A percentile compares a stretch with the other conserved stretches of the same genome.
These are phyloP conservation scores for Drosophila bunnanda DNA, from an alignment of 2,888 invertebrate species.

Conservation along the genomic window DNA sequence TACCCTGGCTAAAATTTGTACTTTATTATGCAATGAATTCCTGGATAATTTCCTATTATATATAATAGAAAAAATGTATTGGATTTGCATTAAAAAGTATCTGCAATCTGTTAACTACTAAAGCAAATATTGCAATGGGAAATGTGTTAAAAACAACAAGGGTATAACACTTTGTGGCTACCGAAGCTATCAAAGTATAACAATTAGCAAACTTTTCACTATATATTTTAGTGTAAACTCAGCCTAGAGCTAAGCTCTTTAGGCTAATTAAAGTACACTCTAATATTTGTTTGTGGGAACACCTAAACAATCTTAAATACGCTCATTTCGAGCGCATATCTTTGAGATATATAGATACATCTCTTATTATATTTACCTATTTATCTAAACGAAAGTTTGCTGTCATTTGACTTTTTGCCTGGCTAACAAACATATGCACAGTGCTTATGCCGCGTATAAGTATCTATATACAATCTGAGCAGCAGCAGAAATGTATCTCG, in stretches of 20 bases:
- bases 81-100: not conserved
- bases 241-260: not conserved
- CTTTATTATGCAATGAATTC: not conserved
- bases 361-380: conserved; percentile 33
- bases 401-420: conserved; percentile 77
- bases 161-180: conserved; percentile 11
- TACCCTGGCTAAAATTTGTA: not conserved
- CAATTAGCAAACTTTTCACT: not conserved
- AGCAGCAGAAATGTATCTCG: conserved; percentile 48
- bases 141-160: conserved; percentile 29
- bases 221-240: not conserved
- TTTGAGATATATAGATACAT: conserved; percentile 17
- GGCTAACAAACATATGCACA: conserved; percentile 51
- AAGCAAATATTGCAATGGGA: conserved; percentile 19
- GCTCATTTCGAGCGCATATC: not conserved
- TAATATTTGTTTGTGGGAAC: not conserved
- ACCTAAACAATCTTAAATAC: not conserved
- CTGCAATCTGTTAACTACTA: conserved; percentile 10
- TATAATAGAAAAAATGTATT: no score
- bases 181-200: not conserved
- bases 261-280: not conserved
- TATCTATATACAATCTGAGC: conserved; percentile 14
- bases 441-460: conserved; percentile 23
- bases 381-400: conserved; percentile 49
- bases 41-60: not conserved